These are phyloP conservation scores for Dione vanillae DNA, from an alignment of 2,888 invertebrate genomes.

Conservation along the genomic window DNA sequence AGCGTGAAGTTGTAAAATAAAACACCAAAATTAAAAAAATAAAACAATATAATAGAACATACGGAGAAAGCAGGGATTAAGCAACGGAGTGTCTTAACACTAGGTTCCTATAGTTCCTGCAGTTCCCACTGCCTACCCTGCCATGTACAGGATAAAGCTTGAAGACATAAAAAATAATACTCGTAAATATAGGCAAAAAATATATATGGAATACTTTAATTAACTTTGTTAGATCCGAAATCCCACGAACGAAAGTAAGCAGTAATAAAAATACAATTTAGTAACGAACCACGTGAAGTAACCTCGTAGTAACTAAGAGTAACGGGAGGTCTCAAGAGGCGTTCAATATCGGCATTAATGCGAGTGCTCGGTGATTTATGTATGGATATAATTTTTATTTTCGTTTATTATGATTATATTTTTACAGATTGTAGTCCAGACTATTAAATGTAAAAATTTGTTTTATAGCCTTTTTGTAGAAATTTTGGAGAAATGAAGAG, in stretches of 20 bases:
- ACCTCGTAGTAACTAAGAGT: slow-evolving; percentile 9
- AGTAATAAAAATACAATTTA: slow-evolving; percentile 20
- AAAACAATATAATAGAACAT: slow-evolving; percentile 2
- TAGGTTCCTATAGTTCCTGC: too few relatives aligned
- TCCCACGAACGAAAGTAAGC: background rate
- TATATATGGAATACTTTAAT: background rate
- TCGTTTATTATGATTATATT: background rate
- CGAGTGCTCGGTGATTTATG: slow-evolving; percentile 6
- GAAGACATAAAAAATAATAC: background rate
- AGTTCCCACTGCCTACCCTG: too few relatives aligned
- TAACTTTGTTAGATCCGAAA: background rate
- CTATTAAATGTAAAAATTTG: too few relatives aligned
- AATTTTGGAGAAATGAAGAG: too few relatives aligned
- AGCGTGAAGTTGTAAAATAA: too few relatives aligned
- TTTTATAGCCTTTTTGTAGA: too few relatives aligned
- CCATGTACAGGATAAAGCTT: too few relatives aligned
- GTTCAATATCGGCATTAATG: slow-evolving; percentile 10
- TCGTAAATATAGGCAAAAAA: background rate
- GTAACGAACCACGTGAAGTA: slow-evolving; percentile 14
- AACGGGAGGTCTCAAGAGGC: slow-evolving; percentile 8
- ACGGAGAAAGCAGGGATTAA: too few relatives aligned
- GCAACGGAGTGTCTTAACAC: too few relatives aligned
- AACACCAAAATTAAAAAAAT: too few relatives aligned
- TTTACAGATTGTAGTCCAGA: too few relatives aligned
- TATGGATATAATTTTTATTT: background rate